These are phyloP conservation scores for Parascotia fuliginaria DNA, from an alignment of 2,888 invertebrate genomes.

Conservation along the genomic window DNA sequence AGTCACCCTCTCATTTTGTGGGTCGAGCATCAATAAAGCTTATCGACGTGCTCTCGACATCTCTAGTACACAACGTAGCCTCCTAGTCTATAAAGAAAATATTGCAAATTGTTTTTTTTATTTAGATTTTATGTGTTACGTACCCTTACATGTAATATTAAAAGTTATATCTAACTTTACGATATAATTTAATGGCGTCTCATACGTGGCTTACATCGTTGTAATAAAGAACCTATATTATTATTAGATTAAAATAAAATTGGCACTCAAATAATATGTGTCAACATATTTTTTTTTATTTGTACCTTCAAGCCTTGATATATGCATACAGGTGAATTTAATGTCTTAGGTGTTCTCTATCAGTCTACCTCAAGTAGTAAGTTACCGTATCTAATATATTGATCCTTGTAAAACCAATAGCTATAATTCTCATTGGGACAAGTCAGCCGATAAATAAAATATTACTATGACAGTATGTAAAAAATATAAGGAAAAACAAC, in stretches of 20 bases:
- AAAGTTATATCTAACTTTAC: slow-evolving; percentile 18
- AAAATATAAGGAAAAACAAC: no score
- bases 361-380: no score
- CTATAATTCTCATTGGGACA: no score
- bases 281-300: no score
- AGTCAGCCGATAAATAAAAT: no score
- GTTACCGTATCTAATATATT: no score
- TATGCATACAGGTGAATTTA: no score
- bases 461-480: no score
- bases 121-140: slow-evolving; percentile 8
- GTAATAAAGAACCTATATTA: slow-evolving; percentile 10
- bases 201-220: slow-evolving; percentile 5
- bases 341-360: no score
- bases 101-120: slow-evolving; percentile 49
- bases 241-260: slow-evolving; percentile 6
- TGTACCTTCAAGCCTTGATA: no score
- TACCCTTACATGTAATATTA: slow-evolving; percentile 15
- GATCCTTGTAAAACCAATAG: no score
- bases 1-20: slow-evolving; percentile 39
- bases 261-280: neutral
- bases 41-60: slow-evolving; percentile 46
- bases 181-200: slow-evolving; percentile 26
- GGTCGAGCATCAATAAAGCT: slow-evolving; percentile 53
- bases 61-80: slow-evolving; percentile 36
- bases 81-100: slow-evolving; percentile 37